Conservation (phyloP, 2,888 invertebrate genomes). For the Bombyx huttoni region DNA sequence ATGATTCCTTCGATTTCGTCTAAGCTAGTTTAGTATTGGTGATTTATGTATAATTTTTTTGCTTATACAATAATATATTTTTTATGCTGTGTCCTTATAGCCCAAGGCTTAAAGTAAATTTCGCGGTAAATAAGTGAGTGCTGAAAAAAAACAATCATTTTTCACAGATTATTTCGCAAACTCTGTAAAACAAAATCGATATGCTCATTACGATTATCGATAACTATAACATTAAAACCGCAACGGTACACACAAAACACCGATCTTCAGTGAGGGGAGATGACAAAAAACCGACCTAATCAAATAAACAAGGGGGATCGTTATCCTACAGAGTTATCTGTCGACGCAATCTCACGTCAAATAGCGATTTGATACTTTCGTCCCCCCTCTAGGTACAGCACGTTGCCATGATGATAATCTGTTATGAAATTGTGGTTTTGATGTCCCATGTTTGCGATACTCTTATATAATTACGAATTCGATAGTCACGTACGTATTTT, state of each 20-base stretch:
- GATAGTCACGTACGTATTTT: not conserved
- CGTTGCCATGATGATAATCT: slow-evolving; percentile 6
- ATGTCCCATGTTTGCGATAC: not conserved
- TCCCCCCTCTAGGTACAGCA: slow-evolving; percentile 8
- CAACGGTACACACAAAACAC: slow-evolving; percentile 23
- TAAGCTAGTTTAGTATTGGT: too few species aligned
- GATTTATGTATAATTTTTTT: too few species aligned
- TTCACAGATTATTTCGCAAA: not conserved
- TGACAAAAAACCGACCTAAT: slow-evolving; percentile 39
- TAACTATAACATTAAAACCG: slow-evolving; percentile 11
- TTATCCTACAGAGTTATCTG: slow-evolving; percentile 28
- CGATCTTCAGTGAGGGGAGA: slow-evolving; percentile 35
- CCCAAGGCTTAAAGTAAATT: too few species aligned
- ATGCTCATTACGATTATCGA: not conserved
- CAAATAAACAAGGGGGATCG: slow-evolving; percentile 47
- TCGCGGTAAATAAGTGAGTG: too few species aligned
- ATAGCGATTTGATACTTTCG: slow-evolving; percentile 62
- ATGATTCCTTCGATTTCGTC: too few species aligned
- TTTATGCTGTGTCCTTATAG: too few species aligned
- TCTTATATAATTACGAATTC: not conserved
- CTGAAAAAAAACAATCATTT: too few species aligned
- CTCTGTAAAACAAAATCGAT: not conserved
- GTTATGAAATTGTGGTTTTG: slow-evolving; percentile 2
- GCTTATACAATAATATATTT: too few species aligned
- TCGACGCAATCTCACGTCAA: slow-evolving; percentile 46